These are phyloP conservation scores for Athene noctua DNA, from an alignment of 2,113 vertebrate species.

Conservation along the genomic window DNA sequence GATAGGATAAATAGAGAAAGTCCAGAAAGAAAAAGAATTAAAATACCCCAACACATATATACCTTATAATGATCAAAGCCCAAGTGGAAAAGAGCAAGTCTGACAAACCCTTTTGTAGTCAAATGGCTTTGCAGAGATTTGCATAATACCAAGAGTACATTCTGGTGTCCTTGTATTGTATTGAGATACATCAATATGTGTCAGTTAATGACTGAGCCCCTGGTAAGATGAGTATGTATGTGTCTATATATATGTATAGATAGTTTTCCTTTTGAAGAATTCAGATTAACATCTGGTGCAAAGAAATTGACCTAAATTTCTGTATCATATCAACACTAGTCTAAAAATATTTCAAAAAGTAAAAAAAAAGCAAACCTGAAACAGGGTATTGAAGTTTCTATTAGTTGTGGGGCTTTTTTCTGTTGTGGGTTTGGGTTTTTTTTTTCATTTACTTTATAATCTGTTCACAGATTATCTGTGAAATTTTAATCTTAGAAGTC, in stretches of 20 bases:
- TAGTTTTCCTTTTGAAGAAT: conserved; percentile 17
- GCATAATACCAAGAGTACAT: neutral
- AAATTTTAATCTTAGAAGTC: conserved; percentile 8
- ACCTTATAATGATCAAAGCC: neutral
- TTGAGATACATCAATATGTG: neutral
- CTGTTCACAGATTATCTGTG: neutral
- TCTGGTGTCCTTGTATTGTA: neutral
- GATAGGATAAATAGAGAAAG: neutral
- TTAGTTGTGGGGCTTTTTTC: neutral
- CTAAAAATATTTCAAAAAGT: conserved; percentile 12
- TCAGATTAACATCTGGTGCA: neutral
- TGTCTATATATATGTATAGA: neutral
- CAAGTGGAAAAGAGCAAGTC: neutral
- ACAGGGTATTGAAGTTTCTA: neutral
- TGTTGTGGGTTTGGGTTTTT: neutral
- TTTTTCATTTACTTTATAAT: neutral
- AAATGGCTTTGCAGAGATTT: neutral
- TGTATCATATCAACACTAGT: neutral
- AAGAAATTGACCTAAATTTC: conserved; percentile 32
- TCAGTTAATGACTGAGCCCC: neutral
- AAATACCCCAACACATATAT: neutral
- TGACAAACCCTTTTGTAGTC: neutral
- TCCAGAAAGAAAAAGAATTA: neutral
- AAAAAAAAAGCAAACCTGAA: neutral
- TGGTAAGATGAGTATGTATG: neutral